Base-by-base conservation (phyloP, 2,113 vertebrate genomes). In the Coryphaenoides rupestris region DNA sequence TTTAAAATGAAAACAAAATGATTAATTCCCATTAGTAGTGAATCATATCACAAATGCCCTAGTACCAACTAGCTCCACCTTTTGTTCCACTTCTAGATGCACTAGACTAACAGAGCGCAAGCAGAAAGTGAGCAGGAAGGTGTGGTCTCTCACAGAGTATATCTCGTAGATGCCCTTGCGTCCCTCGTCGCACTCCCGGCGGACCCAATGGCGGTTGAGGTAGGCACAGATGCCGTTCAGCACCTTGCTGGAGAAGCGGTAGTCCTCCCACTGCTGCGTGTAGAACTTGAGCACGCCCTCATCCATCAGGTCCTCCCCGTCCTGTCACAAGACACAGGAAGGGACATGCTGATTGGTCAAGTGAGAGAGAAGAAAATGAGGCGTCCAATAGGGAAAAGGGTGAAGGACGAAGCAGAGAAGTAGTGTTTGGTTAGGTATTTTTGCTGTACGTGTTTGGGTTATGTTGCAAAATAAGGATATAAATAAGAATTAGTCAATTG, bases 241-340 rank as follows among this genome's bases (percentile, higher is more conserved):
- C 65, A 99, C 97, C 89, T 99, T 98, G 84, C 97, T 99, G 64
- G 97, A 99, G 87, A 99, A 99, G 62, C 96, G 92, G 71, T 99
- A 99, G 77, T 99, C 97, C 89, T 99, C 97, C 97, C 97, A 99
- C 73, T 99, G 96, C 59, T 98, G 97, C n/a, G 96, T 98, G 85
- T 99, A 99, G 86, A 99, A 99, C 86, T 98, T 98, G 73, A 99
- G 83, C 4, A 99, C 97, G 7, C 95, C 96, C 86, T 99, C 96
- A 24, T 98, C 97, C 97, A 99, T 99, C 74, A 99, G 84, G 72
- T 98, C 97, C 85, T 99, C 97, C 55, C 97, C 97, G 57, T 99
- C 96, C 97, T 99, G 78, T 23, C 22, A 16, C 10, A 26, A 17
- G 15, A n/a, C 22, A 12, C 14, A 21, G 21, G 5, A n/a, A 55